Base-by-base conservation (phyloP, 2,113 vertebrate genomes). In the Lynx canadensis region DNA sequence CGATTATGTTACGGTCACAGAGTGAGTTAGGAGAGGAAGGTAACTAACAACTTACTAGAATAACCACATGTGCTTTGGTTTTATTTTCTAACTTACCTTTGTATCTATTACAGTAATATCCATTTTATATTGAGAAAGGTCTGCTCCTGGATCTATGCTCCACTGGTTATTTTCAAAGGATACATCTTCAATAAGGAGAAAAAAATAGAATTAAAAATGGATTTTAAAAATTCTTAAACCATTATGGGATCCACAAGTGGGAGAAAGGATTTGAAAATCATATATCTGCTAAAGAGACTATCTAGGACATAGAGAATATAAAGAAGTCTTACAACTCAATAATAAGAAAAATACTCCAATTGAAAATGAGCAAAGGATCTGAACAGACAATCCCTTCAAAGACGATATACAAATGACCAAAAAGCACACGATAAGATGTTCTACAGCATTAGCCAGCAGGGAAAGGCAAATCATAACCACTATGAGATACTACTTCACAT, bases 131-230 rank as follows among this genome's bases (percentile, higher is more conserved):
- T 99, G 99, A 68, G 99, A 99, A 97, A 99, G 98, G 60, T 99
- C 98, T 91, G 99, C 99, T 57, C 98, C 99, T 6, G 99, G 99
- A 97, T 99, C 99, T 74, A 99, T 33, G 98, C 99, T 99, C 99
- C 99, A 99, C 88, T 98, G 99, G 57, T 99, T 98, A 81, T 99
- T 99, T 99, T 99, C 99, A 95, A 98, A 97, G 52, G 98, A 79
- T 50, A 97, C 95, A 79, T 98, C 98, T 98, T 98, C 96, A 76
- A 93, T 29, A 90, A 97, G 84, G 60, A 23, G 13, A 94, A 55
- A 94, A 92, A 98, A 97, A 91, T 23, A 68, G 9, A 94, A 95
- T 92, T 95, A 76, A 97, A 98, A 97, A 81, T 5, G 91, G 36
- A 96, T 96, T 91, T 94, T 19, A 48, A 85, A 97, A 95, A 79